Evolutionary conservation across 1,140 invertebrate species (phyloP), one percentile per base, ranked within the genome.

Genomic region (Scaptomyza graminum): DNA sequence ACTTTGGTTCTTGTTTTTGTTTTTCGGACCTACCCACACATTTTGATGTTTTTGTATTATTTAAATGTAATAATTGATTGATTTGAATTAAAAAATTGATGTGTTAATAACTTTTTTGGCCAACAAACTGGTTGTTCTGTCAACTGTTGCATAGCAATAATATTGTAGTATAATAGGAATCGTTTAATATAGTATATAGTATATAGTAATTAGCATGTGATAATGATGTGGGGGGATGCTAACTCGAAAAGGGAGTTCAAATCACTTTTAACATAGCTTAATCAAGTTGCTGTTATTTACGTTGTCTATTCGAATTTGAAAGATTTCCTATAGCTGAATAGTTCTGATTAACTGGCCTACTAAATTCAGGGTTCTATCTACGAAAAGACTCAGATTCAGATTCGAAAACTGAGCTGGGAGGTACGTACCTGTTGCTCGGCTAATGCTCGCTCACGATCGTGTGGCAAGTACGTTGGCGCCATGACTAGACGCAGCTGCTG

Each of bases 371-470:
- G 55, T 52, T 2, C 31, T 34, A 34, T 64, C 61, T 65, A 57
- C 52, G 59, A n/a, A 66, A 25, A 65, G 39, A 67, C 16, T 34
- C 25, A 50, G 18, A n/a, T 61, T 37, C 18, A 52, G n/a, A 51
- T 63, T 28, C 46, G 56, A 62, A 65, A 59, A 64, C 47, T 49
- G 54, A 54, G 43, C 31, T 34, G 31, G 7, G 39, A 8, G 47
- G 79, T 73, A 94, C 97, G 95, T 97, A 99, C 98, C 95, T 97
- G 96, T 94, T 98, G 97, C 91, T 98, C 96, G 87, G 95, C 93
- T 65, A 95, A 93, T 90, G 97, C 96, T 83, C 95, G 95, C 79
- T 98, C 97, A 80, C 96, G 94, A 85, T 98, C 96, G 64, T 95
- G 95, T 54, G 96, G 95, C 91, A 95, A 93, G 93, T 96, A 95